Base-by-base conservation (phyloP, 1,140 invertebrate species). In the Neotoxoptera formosana region DNA sequence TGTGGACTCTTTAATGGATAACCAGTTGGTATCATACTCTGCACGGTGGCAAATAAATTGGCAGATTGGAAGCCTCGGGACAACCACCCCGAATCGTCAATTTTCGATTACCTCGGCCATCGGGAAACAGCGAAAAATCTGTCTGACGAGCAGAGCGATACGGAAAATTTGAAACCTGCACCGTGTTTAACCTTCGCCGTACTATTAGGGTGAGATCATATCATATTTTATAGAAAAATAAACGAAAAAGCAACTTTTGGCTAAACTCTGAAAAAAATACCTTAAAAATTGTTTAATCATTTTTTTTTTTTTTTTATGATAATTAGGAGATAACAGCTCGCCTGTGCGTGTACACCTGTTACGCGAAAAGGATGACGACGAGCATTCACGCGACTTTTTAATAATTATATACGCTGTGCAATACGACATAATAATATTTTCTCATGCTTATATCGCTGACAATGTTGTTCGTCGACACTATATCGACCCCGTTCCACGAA, bases 361-460 rank as follows among this genome's bases (percentile, higher is more conserved):
- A 34, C n/a, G n/a, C 30, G 30, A 76, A 76, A 53, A 53, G 11
- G n/a, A 76, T 20, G 30, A 17, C 60, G 60, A 76, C 60, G 60
- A n/a, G 30, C 60, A 67, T 67, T 67, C 60, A 30, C n/a, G 60
- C 14, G 60, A 76, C 14, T 76, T 76, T 76, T n/a, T 76, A 76
- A n/a, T n/a, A 34, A 56, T 56, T 9, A 76, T n/a, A 41, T n/a
- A n/a, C 60, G n/a, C 60, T n/a, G 51, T 67, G 60, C n/a, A 67
- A 67, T n/a, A 14, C 25, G 8, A n/a, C 14, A 7, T 41, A 41
- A 7, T 41, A 41, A 41, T n/a, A 76, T 76, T 76, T 76, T 76
- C 60, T 76, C 60, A n/a, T 76, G 60, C 30, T n/a, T n/a, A n/a
- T 76, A 76, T 76, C 60, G 60, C 60, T 76, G 60, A 76, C 60